These are phyloP conservation scores for Idris sp. DNA, from an alignment of 1,140 invertebrate genomes.

Conservation along the genomic window DNA sequence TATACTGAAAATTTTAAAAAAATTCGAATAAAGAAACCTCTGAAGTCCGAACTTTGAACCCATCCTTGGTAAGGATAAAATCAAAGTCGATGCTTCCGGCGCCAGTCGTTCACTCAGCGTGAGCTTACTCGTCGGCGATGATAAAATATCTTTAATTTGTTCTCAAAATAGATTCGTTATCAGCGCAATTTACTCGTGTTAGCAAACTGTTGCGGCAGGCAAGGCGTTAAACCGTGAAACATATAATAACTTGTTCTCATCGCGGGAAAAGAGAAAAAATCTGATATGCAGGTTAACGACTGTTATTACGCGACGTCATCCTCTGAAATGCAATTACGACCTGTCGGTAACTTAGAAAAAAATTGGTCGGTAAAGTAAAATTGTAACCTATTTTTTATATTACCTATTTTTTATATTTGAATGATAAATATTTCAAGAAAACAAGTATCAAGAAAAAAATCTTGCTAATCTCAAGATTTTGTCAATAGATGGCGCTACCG, in stretches of 20 bases:
- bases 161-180: constrained; percentile 60
- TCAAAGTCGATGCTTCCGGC: constrained; percentile 38
- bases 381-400: too few relatives aligned
- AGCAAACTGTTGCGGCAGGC: constrained; percentile 39
- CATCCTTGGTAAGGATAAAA: constrained; percentile 22
- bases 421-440: too few relatives aligned
- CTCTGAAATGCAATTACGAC: constrained; percentile 57
- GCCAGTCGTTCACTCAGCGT: constrained; percentile 28
- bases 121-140: constrained; percentile 20
- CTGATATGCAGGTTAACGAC: constrained; percentile 57
- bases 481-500: too few relatives aligned
- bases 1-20: too few relatives aligned
- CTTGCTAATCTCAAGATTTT: too few relatives aligned
- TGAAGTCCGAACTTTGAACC: constrained; percentile 34
- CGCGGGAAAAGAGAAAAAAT: constrained; percentile 49
- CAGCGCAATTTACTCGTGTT: constrained; percentile 50
- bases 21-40: too few relatives aligned
- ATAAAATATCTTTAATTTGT: constrained; percentile 55
- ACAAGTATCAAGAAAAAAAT: too few relatives aligned
- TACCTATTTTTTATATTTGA: too few relatives aligned
- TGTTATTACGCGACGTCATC: constrained; percentile 61
- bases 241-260: constrained; percentile 61
- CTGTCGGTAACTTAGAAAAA: too few relatives aligned
- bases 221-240: constrained; percentile 59
- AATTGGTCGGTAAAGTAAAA: too few relatives aligned